These are phyloP conservation scores for Micromussa lordhowensis DNA, from an alignment of 92 coral and sea anemone genomes.

Conservation along the genomic window DNA sequence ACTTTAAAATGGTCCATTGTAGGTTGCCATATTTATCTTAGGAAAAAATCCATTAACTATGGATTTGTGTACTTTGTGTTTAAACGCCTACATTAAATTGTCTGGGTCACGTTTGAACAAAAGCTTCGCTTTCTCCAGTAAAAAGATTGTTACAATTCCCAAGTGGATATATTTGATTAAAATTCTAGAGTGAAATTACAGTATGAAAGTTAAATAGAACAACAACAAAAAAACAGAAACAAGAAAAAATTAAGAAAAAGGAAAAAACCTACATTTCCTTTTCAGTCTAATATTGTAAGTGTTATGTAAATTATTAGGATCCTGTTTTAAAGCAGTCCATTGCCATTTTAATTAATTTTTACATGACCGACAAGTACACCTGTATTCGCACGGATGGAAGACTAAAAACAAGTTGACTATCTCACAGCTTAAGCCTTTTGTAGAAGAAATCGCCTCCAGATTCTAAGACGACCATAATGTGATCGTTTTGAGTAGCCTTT, in stretches of 20 bases:
- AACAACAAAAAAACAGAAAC: neutral
- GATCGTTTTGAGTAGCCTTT: neutral
- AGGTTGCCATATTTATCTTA: neutral
- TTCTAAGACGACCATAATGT: neutral
- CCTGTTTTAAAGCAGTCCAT: neutral
- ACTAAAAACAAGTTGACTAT: neutral
- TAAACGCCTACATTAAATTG: neutral
- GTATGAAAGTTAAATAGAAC: too few species aligned
- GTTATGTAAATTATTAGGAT: neutral
- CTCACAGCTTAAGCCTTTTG: too few species aligned
- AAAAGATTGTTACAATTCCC: neutral
- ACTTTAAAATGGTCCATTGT: neutral
- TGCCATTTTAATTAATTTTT: neutral
- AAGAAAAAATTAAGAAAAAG: neutral
- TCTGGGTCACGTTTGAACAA: neutral
- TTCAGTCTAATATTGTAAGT: neutral
- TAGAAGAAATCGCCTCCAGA: too few species aligned
- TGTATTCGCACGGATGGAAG: neutral
- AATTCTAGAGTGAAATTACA: neutral
- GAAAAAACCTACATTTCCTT: neutral
- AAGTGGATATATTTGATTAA: neutral
- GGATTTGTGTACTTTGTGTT: neutral
- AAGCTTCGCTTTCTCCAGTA: neutral
- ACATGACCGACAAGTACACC: neutral
- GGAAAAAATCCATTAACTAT: neutral